phyloP scores from a whole-genome alignment of 2,888 invertebrate species.

The Eristalis tenax region DNA sequence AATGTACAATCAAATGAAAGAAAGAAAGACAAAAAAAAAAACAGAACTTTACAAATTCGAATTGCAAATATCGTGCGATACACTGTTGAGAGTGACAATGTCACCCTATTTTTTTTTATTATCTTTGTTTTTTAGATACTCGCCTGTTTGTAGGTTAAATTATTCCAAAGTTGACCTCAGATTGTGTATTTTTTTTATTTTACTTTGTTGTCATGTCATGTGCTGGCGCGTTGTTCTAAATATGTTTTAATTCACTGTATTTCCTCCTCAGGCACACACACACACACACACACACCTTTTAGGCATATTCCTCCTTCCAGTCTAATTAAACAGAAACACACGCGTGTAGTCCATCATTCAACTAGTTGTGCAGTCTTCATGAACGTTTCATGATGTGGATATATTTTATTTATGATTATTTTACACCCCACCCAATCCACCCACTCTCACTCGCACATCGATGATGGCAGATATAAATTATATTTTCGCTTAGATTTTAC shows the following conservation, averaged over 20 bases:
- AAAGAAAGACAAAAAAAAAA: not conserved
- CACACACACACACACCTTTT: not conserved
- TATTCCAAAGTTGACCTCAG: conserved; percentile 66
- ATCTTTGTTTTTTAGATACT: conserved; percentile 43
- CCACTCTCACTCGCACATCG: not conserved
- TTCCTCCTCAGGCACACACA: conserved; percentile 15
- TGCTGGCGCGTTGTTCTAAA: conserved; percentile 39
- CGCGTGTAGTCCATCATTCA: conserved; percentile 57
- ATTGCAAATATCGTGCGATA: conserved; percentile 64
- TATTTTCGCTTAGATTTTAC: conserved; percentile 57
- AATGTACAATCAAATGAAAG: conserved; percentile 64
- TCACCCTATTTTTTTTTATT: conserved; percentile 61
- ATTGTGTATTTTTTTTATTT: not conserved
- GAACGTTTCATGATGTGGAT: no score
- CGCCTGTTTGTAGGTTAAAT: conserved; percentile 61
- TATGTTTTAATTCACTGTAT: conserved; percentile 33
- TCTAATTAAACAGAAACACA: conserved; percentile 21
- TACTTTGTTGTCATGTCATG: conserved; percentile 4
- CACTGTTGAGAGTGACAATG: conserved; percentile 39
- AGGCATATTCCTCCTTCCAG: conserved; percentile 35
- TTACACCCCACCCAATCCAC: not conserved
- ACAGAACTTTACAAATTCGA: conserved; percentile 53
- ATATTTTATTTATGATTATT: conserved; percentile 4
- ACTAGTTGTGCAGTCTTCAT: conserved; percentile 35
- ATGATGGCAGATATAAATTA: conserved; percentile 44